Evolutionary conservation across 2,797 vertebrate genomes (phyloP), one percentile per base, ranked within the genome.

Genomic region (Saxicola maurus): DNA sequence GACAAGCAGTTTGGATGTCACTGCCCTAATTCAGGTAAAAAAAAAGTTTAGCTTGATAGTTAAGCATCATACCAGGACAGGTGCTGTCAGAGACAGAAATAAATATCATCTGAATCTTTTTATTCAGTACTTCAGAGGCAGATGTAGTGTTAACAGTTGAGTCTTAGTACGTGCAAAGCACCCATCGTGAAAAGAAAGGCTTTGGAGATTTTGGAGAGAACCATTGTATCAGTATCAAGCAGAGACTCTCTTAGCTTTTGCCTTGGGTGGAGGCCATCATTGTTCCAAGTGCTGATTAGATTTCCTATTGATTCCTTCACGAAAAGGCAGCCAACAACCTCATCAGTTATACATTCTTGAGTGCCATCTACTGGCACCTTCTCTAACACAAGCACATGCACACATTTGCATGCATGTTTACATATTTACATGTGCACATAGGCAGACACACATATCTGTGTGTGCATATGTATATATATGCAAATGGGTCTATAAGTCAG

Each of bases 341-440:
- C 66, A 78, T 59, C 66, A 33, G 78, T 88, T 90, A 49, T 2
- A 60, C 25, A 91, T 94, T 95, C 92, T 80, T 84, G 83, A 90
- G 86, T 82, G 88, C 92, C 94, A 94, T 91, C 92, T 95, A 71
- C 94, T 93, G 94, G 91, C 43, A 92, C 42, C 28, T 93, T 82
- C 57, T 40, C 91, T 52, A 51, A 56, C 56, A 28, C 83, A 84
- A 69, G 56, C 27, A 40, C 11, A 4, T 37, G 13, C 2, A 37
- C 4, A 40, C 0, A 55, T 88, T 80, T 90, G 23, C 81, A 61
- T 31, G 30, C 33, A 16, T 56, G 17, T 73, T 38, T 12, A 30
- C 19, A 19, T 72, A 40, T 57, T 86, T 60, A 25, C 14, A 20
- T 18, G 27, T 16, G 38, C 24, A 40, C 27, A 8, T 13, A n/a